Conservation (phyloP, 2,113 vertebrate genomes). For the Scopus umbretta region DNA sequence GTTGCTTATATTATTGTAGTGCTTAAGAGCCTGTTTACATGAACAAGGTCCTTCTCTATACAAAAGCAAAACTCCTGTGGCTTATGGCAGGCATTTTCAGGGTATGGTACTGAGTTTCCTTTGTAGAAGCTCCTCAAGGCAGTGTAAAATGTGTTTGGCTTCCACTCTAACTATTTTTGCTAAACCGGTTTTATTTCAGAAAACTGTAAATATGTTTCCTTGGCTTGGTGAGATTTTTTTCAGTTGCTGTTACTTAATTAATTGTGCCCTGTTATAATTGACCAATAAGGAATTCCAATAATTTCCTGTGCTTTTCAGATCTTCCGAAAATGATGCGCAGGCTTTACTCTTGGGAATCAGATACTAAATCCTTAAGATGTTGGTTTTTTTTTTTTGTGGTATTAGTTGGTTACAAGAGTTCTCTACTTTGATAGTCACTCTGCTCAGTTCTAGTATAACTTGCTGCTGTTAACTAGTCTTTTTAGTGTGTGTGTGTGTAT, state of each 20-base stretch:
- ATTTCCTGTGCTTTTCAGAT: not conserved
- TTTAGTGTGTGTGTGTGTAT: not conserved
- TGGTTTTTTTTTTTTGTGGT: not conserved
- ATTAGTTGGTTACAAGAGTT: not conserved
- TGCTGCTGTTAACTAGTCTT: not conserved
- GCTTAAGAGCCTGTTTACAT: not conserved
- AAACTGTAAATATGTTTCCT: not conserved
- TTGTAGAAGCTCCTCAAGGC: not conserved
- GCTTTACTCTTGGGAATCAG: not conserved
- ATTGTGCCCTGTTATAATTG: not conserved
- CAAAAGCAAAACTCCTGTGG: not conserved
- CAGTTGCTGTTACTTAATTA: not conserved
- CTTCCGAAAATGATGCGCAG: not conserved
- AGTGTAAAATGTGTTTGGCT: not conserved
- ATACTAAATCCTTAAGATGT: not conserved
- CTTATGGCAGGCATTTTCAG: not conserved
- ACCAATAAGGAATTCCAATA: not conserved
- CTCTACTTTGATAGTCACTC: not conserved
- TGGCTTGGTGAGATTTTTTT: not conserved
- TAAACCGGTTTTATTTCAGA: not conserved
- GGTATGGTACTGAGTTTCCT: not conserved
- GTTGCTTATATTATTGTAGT: not conserved
- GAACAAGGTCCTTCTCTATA: not conserved
- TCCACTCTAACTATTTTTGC: not conserved
- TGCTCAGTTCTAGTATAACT: not conserved